Evolutionary conservation across 2,797 vertebrate genomes (phyloP).

Genomic region (Erpetoichthys calabaricus): DNA sequence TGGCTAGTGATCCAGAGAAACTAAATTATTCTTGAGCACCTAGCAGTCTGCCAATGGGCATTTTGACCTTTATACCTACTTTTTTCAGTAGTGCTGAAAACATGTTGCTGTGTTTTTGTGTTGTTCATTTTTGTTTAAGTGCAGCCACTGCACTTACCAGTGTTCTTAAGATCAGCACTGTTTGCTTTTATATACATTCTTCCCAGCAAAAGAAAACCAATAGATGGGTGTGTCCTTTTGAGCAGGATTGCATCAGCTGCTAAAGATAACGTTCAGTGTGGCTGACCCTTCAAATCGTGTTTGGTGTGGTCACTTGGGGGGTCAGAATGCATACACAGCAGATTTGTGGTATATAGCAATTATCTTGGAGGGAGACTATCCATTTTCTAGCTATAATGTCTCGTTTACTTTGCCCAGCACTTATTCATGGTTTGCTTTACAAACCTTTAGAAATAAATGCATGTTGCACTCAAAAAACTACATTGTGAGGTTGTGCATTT

Average conservation of each 20-base stretch:
- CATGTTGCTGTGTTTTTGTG: too few species aligned
- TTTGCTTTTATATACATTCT: slow-evolving; percentile 11
- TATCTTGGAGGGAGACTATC: slow-evolving; percentile 42
- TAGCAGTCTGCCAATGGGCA: too few species aligned
- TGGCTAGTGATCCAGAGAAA: too few species aligned
- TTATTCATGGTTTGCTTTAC: slow-evolving; percentile 7
- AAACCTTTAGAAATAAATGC: too few species aligned
- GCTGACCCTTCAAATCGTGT: slow-evolving; percentile 57
- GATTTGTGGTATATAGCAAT: slow-evolving; percentile 42
- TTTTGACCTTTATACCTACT: too few species aligned
- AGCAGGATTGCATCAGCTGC: slow-evolving; percentile 38
- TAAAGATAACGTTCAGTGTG: slow-evolving; percentile 60
- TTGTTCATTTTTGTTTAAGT: too few species aligned
- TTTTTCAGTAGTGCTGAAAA: too few species aligned
- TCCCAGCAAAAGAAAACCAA: slow-evolving; percentile 8
- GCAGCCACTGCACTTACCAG: too few species aligned
- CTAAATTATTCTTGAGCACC: too few species aligned
- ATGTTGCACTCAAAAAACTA: too few species aligned
- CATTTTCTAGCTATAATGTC: slow-evolving; percentile 41
- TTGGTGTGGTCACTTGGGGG: slow-evolving; percentile 54
- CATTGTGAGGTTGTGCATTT: too few species aligned
- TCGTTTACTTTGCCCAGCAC: slow-evolving; percentile 37
- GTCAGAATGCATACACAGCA: slow-evolving; percentile 44
- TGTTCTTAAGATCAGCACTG: slow-evolving; percentile 15
- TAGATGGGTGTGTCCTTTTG: slow-evolving; percentile 44